phyloP scores from a whole-genome alignment of 1,140 invertebrate genomes.

The Idris sp. region DNA sequence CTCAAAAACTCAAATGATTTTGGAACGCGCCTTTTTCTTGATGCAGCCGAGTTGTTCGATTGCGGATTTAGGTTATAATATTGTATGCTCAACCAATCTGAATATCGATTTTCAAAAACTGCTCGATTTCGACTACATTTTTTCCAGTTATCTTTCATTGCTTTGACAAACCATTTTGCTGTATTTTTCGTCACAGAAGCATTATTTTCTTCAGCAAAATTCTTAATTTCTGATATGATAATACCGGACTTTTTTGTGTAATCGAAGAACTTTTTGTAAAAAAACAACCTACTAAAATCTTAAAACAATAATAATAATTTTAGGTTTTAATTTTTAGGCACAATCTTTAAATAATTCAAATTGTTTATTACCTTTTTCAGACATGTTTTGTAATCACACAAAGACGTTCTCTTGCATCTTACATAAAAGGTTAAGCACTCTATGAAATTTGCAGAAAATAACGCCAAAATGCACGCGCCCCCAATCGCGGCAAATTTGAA shows the following conservation, averaged over 20 bases:
- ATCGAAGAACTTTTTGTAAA: background rate
- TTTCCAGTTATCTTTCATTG: background rate
- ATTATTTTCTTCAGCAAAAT: background rate
- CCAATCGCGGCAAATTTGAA: too few species aligned
- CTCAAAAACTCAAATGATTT: background rate
- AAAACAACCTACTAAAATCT: background rate
- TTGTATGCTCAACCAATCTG: background rate
- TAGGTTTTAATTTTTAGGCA: too few species aligned
- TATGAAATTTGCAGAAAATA: too few species aligned
- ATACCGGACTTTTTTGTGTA: background rate
- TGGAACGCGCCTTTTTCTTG: too few species aligned
- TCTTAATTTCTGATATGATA: background rate
- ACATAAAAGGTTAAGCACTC: too few species aligned
- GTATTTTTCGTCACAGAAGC: background rate
- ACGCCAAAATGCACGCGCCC: too few species aligned
- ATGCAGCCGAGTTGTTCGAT: background rate
- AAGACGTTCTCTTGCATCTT: too few species aligned
- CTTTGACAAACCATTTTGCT: background rate
- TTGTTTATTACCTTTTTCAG: too few species aligned
- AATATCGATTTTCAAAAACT: background rate
- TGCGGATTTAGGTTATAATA: background rate
- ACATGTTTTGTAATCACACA: too few species aligned
- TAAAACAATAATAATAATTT: conserved; percentile 5
- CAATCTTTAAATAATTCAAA: too few species aligned
- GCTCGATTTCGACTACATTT: background rate